Base-by-base conservation (phyloP, 2,797 vertebrate genomes). In the Tarsius wallacei region DNA sequence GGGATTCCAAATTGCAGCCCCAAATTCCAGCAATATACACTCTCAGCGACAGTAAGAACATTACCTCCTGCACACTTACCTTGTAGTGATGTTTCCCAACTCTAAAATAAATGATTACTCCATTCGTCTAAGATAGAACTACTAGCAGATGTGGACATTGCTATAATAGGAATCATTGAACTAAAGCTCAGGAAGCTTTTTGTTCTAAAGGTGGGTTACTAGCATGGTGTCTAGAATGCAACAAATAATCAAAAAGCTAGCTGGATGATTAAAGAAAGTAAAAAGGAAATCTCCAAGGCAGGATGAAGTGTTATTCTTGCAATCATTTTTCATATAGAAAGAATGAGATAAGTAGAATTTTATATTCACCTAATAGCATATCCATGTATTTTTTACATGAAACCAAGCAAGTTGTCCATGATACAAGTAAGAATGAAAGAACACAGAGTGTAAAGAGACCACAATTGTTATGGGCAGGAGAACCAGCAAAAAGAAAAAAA, bases 51-150 rank as follows among this genome's bases (percentile, higher is more conserved):
- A 89, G 2, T 71, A 63, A 77, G n/a, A 78, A 3, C 15, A 31
- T 63, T 33, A 36, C 11, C 4, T 57, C 21, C 16, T 26, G 24
- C 13, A 68, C n/a, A 82, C 14, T 64, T 47, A 73, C 13, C 70
- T 86, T 87, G 31, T 21, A 74, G 17, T 49, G 15, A 13, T 21
- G 22, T 31, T 22, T 83, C 31, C 74, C 82, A 31, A 59, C 16
- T 87, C 10, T 28, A 90, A 90, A 93, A 78, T 85, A 77, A 90
- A 92, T 55, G 28, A 87, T 73, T 47, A 42, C 8, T 94, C 36
- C 9, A 85, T 59, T 97, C 55, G n/a, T 71, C 71, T 88, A 9
- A 84, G 14, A 55, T 2, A 87, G 21, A 91, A 76, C 59, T 59
- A 12, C 33, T 61, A 77, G 55, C 6, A 0, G 21, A 64, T 36